Conservation (phyloP, 2,888 invertebrate genomes). For the Drosophila cracens region DNA sequence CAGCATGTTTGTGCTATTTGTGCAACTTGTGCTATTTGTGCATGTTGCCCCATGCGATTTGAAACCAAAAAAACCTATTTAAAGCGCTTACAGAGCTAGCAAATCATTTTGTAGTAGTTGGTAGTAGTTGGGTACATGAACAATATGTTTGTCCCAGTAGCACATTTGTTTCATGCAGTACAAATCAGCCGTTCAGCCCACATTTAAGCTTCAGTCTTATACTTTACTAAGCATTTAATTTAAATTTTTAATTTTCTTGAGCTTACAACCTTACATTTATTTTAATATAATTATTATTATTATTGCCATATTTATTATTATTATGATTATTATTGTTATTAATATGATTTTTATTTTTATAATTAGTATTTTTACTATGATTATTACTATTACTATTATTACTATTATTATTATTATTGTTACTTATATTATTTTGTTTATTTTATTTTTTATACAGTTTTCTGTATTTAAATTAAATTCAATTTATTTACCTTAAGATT, state of each 20-base stretch:
- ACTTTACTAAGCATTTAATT: neutral
- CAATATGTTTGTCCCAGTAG: neutral
- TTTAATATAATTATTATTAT: no score
- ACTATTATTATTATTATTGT: neutral
- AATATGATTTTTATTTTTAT: no score
- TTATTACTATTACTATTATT: no score
- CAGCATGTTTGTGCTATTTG: conserved; percentile 37
- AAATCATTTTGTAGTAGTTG: neutral
- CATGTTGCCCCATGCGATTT: neutral
- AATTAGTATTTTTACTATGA: neutral
- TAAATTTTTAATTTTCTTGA: neutral
- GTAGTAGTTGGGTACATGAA: neutral
- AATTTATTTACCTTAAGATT: neutral
- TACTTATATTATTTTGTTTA: neutral
- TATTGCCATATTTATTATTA: no score
- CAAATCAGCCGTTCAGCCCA: neutral
- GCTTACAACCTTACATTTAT: neutral
- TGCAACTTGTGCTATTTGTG: conserved; percentile 24
- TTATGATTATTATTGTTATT: neutral
- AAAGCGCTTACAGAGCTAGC: neutral
- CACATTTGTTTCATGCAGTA: neutral
- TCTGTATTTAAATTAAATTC: neutral
- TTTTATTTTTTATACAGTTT: neutral
- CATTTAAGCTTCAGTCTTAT: neutral
- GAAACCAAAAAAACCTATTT: neutral